Conservation (phyloP, 2,797 vertebrate genomes). For the Characodon lateralis region DNA sequence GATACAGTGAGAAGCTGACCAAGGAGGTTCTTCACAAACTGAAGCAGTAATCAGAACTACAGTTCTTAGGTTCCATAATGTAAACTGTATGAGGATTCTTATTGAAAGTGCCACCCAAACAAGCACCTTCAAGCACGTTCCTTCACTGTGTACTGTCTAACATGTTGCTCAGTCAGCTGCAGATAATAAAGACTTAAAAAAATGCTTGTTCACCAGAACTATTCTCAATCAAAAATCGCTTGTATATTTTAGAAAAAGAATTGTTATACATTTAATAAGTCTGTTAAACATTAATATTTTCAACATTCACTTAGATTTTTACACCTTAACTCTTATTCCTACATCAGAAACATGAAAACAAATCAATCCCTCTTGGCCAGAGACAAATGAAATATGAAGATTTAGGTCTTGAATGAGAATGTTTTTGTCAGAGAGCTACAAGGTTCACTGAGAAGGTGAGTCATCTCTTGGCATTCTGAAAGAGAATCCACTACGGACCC, state of each 20-base stretch:
- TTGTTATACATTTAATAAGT: background rate
- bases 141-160: background rate
- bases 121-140: background rate
- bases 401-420: background rate
- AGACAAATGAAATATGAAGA: background rate
- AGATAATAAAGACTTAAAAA: constrained; percentile 19
- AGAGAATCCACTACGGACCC: background rate
- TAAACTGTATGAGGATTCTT: background rate
- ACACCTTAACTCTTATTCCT: background rate
- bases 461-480: background rate
- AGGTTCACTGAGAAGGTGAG: background rate
- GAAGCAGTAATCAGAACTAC: constrained; percentile 27
- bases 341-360: too few species aligned
- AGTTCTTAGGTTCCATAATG: background rate
- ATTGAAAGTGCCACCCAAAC: background rate
- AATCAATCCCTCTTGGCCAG: too few species aligned
- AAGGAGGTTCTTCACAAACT: constrained; percentile 74
- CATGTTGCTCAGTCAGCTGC: background rate
- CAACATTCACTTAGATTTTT: background rate
- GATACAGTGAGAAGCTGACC: constrained; percentile 75
- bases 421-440: background rate
- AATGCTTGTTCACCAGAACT: background rate
- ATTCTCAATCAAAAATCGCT: background rate
- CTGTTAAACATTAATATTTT: background rate
- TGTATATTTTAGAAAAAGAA: background rate